Evolutionary conservation across 2,888 invertebrate genomes (phyloP).

Genomic region (Conchocele bisecta): DNA sequence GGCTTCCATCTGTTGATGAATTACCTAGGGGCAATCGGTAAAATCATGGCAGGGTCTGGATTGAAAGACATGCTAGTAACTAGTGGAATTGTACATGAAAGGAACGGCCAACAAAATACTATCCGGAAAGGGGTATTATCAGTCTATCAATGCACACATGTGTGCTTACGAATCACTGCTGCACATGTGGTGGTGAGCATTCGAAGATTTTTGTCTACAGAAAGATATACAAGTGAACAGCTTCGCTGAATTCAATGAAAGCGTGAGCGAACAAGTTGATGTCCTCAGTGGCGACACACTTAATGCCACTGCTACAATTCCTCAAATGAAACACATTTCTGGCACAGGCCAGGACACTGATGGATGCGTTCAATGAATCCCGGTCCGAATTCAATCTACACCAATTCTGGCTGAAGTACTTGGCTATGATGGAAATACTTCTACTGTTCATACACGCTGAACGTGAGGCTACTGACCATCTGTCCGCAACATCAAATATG

Average conservation of each 20-base stretch:
- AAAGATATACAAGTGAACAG: not conserved
- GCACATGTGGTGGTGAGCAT: not conserved
- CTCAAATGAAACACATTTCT: not conserved
- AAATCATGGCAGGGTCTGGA: not conserved
- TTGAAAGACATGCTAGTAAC: not conserved
- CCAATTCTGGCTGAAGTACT: not conserved
- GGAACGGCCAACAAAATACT: constrained; percentile 8
- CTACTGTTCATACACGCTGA: not conserved
- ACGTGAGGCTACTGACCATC: not conserved
- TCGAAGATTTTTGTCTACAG: not conserved
- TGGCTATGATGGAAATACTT: not conserved
- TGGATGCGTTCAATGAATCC: not conserved
- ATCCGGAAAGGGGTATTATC: constrained; percentile 9
- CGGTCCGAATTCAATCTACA: not conserved
- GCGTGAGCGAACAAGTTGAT: not conserved
- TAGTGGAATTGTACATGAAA: not conserved
- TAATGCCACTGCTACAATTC: not conserved
- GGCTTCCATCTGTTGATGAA: constrained; percentile 14
- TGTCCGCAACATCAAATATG: not conserved
- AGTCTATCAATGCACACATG: constrained; percentile 12
- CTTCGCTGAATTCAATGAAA: not conserved
- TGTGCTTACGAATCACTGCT: not conserved
- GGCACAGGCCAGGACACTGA: not conserved
- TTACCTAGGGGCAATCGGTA: constrained; percentile 3
- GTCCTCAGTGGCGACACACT: not conserved